Evolutionary conservation across 2,888 invertebrate genomes (phyloP).

Genomic region (Xestia ashworthii): DNA sequence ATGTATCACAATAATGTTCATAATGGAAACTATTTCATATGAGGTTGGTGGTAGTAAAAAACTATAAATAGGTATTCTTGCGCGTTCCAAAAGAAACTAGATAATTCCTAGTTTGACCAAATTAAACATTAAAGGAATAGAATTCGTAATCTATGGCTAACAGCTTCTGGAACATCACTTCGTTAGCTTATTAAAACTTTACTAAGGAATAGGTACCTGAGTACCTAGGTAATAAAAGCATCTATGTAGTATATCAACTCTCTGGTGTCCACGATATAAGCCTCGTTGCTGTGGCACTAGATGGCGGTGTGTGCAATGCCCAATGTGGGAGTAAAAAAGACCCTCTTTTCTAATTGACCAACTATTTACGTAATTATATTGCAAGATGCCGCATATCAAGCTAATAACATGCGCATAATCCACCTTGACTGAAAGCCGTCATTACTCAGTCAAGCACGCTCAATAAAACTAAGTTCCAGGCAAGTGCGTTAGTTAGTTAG

Average conservation of each 20-base stretch:
- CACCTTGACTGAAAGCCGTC: slow-evolving; percentile 14
- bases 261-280: too few relatives aligned
- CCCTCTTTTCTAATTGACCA: not conserved
- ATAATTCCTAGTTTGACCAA: not conserved
- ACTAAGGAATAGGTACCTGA: not conserved
- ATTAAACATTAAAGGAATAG: not conserved
- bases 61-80: not conserved
- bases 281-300: too few relatives aligned
- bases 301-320: too few relatives aligned
- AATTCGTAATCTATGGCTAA: not conserved
- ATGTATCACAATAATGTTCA: not conserved
- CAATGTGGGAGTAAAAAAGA: not conserved
- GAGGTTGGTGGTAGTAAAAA: not conserved
- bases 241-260: too few relatives aligned
- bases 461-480: slow-evolving; percentile 39
- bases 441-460: slow-evolving; percentile 42
- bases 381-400: not conserved
- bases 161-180: not conserved
- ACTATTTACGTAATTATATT: not conserved
- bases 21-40: not conserved
- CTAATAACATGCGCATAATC: not conserved
- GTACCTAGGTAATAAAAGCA: not conserved
- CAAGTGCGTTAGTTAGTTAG: slow-evolving; percentile 52
- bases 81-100: not conserved
- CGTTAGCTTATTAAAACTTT: not conserved